phyloP scores from a whole-genome alignment of 2,797 vertebrate species.

The Basileuterus tristriatus region DNA sequence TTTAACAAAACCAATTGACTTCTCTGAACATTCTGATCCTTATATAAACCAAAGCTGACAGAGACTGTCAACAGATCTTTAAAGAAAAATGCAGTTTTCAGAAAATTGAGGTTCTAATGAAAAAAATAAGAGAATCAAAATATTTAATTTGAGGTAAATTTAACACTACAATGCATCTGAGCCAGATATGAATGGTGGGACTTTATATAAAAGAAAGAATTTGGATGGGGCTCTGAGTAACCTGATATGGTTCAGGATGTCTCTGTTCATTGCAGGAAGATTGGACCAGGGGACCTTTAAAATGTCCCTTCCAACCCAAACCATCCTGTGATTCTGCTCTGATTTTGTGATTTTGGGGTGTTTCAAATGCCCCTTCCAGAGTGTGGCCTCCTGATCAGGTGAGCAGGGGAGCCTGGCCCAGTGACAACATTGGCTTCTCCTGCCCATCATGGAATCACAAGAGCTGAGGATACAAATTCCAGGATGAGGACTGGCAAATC shows the following conservation, averaged over 20 bases:
- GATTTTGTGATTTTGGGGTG: background rate
- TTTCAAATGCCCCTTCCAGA: background rate
- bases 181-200: background rate
- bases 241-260: background rate
- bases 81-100: background rate
- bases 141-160: background rate
- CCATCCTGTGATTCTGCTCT: background rate
- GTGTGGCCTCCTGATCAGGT: background rate
- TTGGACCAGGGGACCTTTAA: background rate
- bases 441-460: fast-evolving
- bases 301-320: background rate
- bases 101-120: background rate
- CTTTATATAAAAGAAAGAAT: background rate
- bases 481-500: background rate
- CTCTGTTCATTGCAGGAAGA: background rate
- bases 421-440: background rate
- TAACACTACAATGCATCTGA: background rate
- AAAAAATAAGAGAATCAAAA: background rate
- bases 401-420: background rate
- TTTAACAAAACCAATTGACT: background rate
- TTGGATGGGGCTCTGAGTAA: background rate
- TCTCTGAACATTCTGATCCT: background rate
- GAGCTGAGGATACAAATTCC: background rate
- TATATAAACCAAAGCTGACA: background rate
- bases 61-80: background rate